phyloP scores from a whole-genome alignment of 2,797 vertebrate genomes.

The Hylomyscus alleni region DNA sequence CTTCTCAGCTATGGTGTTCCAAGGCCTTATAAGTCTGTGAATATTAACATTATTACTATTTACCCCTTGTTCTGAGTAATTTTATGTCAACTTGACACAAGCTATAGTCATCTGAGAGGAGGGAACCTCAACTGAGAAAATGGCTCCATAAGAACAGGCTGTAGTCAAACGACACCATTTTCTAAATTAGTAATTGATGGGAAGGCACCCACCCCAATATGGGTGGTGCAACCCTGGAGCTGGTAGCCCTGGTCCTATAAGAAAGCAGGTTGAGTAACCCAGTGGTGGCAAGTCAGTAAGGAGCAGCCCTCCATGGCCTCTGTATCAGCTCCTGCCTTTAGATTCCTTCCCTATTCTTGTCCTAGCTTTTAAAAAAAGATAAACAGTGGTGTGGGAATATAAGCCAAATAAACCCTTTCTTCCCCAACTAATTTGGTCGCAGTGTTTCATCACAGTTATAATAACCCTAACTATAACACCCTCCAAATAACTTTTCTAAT shows the following conservation, averaged over 20 bases:
- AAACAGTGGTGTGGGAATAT: background rate
- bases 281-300: background rate
- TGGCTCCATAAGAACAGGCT: background rate
- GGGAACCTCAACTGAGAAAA: background rate
- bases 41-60: background rate
- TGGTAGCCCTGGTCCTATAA: background rate
- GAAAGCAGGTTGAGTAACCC: background rate
- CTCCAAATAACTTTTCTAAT: background rate
- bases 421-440: background rate
- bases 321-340: background rate
- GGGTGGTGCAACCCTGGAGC: background rate
- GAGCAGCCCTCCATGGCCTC: background rate
- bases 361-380: background rate
- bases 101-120: background rate
- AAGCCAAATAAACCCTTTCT: background rate
- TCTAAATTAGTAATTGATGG: background rate
- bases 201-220: background rate
- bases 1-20: background rate
- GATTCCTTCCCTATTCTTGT: background rate
- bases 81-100: background rate
- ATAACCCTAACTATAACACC: background rate
- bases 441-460: background rate
- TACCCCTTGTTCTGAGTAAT: background rate
- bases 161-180: background rate
- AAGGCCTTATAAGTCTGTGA: background rate